These are phyloP conservation scores for Agrotis ipsilon DNA, from an alignment of 2,888 invertebrate genomes.

Conservation along the genomic window DNA sequence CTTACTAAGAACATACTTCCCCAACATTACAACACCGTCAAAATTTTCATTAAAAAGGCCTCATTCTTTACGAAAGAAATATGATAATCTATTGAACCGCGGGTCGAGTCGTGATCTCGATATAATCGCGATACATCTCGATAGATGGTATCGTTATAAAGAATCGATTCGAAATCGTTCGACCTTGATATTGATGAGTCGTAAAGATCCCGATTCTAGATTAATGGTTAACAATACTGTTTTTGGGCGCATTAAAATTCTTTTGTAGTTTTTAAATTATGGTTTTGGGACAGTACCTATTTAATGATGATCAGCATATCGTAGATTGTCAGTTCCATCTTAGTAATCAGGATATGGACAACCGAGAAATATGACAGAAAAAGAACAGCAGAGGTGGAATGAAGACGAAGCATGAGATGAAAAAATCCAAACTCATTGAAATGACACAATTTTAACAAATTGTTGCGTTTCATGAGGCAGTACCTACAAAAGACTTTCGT, in stretches of 20 bases:
- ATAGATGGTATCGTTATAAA: conserved; percentile 81
- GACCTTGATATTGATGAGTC: conserved; percentile 80
- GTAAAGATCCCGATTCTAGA: conserved; percentile 74
- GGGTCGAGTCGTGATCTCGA: conserved; percentile 81
- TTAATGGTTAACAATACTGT: conserved; percentile 72
- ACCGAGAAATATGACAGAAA: too few species aligned
- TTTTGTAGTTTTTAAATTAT: conserved; percentile 55
- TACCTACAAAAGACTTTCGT: too few species aligned
- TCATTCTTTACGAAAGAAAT: conserved; percentile 67
- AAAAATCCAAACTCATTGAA: too few species aligned
- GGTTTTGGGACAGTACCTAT: conserved; percentile 36
- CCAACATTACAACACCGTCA: conserved; percentile 51
- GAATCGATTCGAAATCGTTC: conserved; percentile 80
- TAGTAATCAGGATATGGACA: background rate
- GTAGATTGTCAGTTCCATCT: background rate
- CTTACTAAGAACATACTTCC: conserved; percentile 22
- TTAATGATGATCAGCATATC: background rate
- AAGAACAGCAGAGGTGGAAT: too few species aligned
- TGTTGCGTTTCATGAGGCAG: too few species aligned
- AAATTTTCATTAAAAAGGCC: conserved; percentile 65
- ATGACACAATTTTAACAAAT: too few species aligned
- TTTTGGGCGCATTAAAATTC: conserved; percentile 64
- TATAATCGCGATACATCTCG: conserved; percentile 75
- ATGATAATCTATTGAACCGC: conserved; percentile 80
- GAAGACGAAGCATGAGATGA: too few species aligned